phyloP scores from a whole-genome alignment of 2,888 invertebrate species.

The Oligia latruncula region DNA sequence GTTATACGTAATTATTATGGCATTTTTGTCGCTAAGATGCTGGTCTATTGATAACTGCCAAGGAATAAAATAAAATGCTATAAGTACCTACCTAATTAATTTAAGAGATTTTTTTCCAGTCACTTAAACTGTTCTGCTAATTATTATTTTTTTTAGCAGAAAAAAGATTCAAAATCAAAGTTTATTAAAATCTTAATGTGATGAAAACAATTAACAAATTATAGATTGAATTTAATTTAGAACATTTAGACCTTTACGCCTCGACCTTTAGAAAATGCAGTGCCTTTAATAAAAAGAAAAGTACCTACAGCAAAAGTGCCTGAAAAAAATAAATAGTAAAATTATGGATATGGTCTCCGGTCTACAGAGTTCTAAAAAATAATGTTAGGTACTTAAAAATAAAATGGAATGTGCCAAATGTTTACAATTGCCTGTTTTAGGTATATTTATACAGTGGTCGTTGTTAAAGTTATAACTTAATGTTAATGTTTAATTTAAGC shows the following conservation, averaged over 20 bases:
- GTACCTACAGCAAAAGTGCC: neutral
- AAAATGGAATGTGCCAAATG: slow-evolving; percentile 61
- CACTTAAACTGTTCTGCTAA: neutral
- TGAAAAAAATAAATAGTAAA: neutral
- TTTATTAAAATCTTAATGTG: neutral
- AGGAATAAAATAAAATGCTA: neutral
- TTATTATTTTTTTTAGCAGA: neutral
- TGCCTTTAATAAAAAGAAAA: slow-evolving; percentile 4
- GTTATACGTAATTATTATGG: slow-evolving; percentile 7
- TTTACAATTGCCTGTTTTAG: slow-evolving; percentile 41
- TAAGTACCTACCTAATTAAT: neutral
- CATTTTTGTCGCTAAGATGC: slow-evolving; percentile 15
- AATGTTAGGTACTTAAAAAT: slow-evolving; percentile 35
- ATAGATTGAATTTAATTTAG: slow-evolving; percentile 16
- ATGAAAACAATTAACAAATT: neutral
- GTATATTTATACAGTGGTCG: slow-evolving; percentile 56
- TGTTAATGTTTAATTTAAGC: slow-evolving; percentile 40
- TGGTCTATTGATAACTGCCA: neutral
- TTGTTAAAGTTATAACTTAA: slow-evolving; percentile 47
- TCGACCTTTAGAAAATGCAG: neutral
- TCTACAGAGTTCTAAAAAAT: slow-evolving; percentile 12
- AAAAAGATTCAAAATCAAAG: neutral
- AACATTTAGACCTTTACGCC: neutral
- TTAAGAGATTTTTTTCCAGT: neutral
- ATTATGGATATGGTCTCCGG: neutral